Base-by-base conservation (phyloP, 2,888 invertebrate species). In the Athrips mouffetella region DNA sequence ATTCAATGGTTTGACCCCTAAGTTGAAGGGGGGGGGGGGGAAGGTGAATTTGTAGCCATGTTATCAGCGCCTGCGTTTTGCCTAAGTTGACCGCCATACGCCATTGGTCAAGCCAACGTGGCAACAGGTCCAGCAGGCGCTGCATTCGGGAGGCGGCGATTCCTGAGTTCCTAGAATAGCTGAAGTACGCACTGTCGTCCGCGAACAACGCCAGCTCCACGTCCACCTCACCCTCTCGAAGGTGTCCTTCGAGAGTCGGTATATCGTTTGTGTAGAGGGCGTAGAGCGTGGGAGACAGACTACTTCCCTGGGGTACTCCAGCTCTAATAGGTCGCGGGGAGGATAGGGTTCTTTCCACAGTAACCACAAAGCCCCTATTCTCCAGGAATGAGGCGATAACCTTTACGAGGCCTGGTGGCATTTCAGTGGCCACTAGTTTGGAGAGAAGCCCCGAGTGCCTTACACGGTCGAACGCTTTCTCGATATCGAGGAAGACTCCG, bases 181-280 rank as follows among this genome's bases (percentile, higher is more conserved):
- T 3, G 30, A 30, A 30, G 11, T 33, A 33, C 4, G 33, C 33
- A 3, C 13, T 15, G 33, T 33, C 33, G 33, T 33, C 33, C 5
- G 33, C 33, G 16, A 33, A 15, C 33, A 33, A 15, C 15, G 33
- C 33, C 33, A 33, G 33, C 16, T 13, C 15, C 5, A 15, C n/a
- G 5, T 8, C 25, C 25, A 4, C 5, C 3, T 30, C 30, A 10
- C 30, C 30, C 6, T 7, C 30, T 11, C 4, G 3, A 3, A 10
- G 30, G 10, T 7, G 4, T n/a, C n/a, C n/a, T n/a, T n/a, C n/a
- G n/a, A n/a, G n/a, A n/a, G n/a, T n/a, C n/a, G 59, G 58, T 25
- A 60, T 55, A 47, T 62, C 60, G 23, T 60, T 47, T 0, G 60
- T 57, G 54, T 54, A 61, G 0, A 3, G 8, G 0, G 53, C 52